Evolutionary conservation across 2,797 vertebrate genomes (phyloP).

Genomic region (Mus spretus): DNA sequence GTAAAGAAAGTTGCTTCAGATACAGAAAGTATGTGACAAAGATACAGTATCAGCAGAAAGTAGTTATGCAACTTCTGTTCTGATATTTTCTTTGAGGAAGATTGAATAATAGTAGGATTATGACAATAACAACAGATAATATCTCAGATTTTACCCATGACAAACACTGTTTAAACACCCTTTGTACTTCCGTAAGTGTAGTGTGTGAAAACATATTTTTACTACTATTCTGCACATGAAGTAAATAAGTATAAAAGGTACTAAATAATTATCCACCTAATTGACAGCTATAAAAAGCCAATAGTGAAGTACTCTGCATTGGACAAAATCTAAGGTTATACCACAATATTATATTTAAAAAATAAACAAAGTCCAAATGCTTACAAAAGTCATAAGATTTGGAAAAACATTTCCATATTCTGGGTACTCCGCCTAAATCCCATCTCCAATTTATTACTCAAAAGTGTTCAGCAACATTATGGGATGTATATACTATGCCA

Average conservation of each 20-base stretch:
- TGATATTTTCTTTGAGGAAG: constrained; percentile 34
- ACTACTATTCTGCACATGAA: constrained; percentile 22
- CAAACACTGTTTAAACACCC: not conserved
- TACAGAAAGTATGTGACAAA: not conserved
- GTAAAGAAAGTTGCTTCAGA: not conserved
- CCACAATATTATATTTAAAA: not conserved
- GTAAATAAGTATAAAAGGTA: constrained; percentile 33
- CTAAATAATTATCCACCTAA: not conserved
- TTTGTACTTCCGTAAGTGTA: not conserved
- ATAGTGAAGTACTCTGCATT: not conserved
- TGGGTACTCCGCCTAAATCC: not conserved
- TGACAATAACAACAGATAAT: not conserved
- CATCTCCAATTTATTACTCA: not conserved
- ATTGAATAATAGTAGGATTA: not conserved
- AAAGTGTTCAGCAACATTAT: constrained; percentile 1
- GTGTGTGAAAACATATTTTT: not conserved
- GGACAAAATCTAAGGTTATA: not conserved
- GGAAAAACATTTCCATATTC: not conserved
- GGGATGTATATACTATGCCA: not conserved
- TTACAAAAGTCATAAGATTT: constrained; percentile 12
- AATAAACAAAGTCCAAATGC: not conserved
- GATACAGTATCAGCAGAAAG: too few species aligned
- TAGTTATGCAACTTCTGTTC: not conserved
- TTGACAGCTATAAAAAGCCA: not conserved
- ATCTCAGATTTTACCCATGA: not conserved